Base-by-base conservation (phyloP, 2,888 invertebrate genomes). In the Argynnis bischoffii region DNA sequence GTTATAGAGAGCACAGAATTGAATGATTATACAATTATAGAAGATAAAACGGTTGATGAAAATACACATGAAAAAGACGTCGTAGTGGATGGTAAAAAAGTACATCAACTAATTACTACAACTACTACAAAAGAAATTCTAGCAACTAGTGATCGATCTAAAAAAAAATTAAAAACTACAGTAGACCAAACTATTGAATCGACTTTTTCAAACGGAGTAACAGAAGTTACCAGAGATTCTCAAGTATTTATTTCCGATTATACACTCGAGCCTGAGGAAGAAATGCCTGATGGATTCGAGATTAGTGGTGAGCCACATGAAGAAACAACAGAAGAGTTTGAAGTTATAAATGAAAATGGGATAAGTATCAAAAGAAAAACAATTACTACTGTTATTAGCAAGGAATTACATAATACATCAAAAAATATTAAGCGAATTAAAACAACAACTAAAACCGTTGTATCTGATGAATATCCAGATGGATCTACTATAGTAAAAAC, bases 401-500 rank as follows among this genome's bases (percentile, higher is more conserved):
- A 89, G 75, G 77, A 81, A 66, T 88, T 80, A 69, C 73, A 73
- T n/a, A 88, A 87, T 73, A 51, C 54, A 11, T 56, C 55, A 18
- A 72, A 76, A 8, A 81, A 80, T 56, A 71, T 82, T 0, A 85
- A 81, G 73, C 83, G 88, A 75, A 84, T 79, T 15, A 87, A 89
- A 79, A 88, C 82, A 6, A 87, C 79, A 3, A 77, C 84, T 0
- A 87, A 79, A 75, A 90, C 86, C 4, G 72, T 85, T 1, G 79
- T 81, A 63, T 90, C 89, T 82, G 92, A 93, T 76, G 87, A 87
- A 78, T 80, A 89, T 70, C 88, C 89, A 11, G 90, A 92, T 80
- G 89, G 91, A 2, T 85, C 89, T 18, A 72, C 89, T 2, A 80
- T 86, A 15, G 88, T 85, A 46, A 90, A 88, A 76, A 90, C 87